Base-by-base conservation (phyloP, 1,140 invertebrate species). In the Sitophilus oryzae region DNA sequence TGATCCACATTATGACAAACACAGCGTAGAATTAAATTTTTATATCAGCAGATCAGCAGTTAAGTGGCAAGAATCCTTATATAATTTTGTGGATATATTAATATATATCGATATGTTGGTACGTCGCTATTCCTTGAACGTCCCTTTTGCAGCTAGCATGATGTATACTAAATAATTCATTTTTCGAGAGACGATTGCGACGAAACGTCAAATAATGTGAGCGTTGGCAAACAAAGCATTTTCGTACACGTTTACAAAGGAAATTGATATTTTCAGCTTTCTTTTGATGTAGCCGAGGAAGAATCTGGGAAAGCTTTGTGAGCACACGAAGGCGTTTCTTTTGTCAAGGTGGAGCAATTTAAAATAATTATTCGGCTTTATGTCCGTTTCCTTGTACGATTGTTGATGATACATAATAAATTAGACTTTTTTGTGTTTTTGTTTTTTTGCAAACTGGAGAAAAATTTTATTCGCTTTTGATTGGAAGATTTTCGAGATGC, bases 101-200 rank as follows among this genome's bases (percentile, higher is more conserved):
- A n/a, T n/a, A n/a, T n/a, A n/a, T n/a, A n/a, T n/a, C n/a, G n/a
- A n/a, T n/a, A n/a, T 51, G 48, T 40, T 21, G 48, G 41, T 9
- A 10, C 20, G 8, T 18, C 9, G 16, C 35, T 35, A 19, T 14
- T 36, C 14, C 22, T 30, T 11, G 25, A 6, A 6, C 25, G 11
- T 30, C 25, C 5, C 11, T 30, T 30, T 11, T 11, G 5, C 51
- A 45, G 51, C 40, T 34, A n/a, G 42, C 51, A 45, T 53, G 41
- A 53, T 53, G 51, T 55, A 55, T 55, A 55, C 52, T 55, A 55
- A 55, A 55, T 55, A 55, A 55, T 55, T 55, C 52, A 55, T 55
- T 55, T 55, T 55, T 55, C 52, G 52, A 48, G 52, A 55, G 52
- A 55, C 36, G 52, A 55, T 48, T 55, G 52, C 52, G 20, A 48